phyloP scores from a whole-genome alignment of 2,888 invertebrate species.

The Eledona agricola region DNA sequence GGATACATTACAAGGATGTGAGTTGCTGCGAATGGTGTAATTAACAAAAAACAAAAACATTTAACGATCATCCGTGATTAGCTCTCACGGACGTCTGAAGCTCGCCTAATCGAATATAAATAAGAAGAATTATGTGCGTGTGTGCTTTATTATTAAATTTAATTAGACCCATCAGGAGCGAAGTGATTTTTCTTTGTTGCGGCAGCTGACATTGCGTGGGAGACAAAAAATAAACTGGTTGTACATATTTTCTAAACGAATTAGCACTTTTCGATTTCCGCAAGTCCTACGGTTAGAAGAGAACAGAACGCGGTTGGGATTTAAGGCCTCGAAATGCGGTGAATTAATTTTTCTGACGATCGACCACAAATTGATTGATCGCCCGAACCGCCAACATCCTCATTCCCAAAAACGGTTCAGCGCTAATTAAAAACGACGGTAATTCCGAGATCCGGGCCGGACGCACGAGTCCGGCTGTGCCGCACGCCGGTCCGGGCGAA shows the following conservation, averaged over 20 bases:
- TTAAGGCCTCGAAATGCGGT: too few species aligned
- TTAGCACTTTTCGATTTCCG: conserved; percentile 23
- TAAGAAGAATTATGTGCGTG: conserved; percentile 4
- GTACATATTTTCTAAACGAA: conserved; percentile 11
- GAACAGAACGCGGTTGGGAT: too few species aligned
- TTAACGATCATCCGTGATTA: conserved; percentile 29
- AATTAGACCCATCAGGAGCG: conserved; percentile 8
- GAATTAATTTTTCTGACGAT: too few species aligned
- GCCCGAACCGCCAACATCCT: too few species aligned
- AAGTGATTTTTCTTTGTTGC: conserved; percentile 1
- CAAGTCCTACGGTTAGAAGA: too few species aligned
- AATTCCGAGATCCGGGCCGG: conserved; percentile 21
- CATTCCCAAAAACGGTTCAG: too few species aligned
- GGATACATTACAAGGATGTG: conserved; percentile 25
- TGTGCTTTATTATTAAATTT: conserved; percentile 15
- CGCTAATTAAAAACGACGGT: too few species aligned
- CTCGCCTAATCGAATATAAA: conserved; percentile 17
- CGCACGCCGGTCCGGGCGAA: conserved; percentile 43
- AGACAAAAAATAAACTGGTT: conserved; percentile 9
- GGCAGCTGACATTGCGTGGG: not conserved
- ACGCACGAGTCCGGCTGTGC: conserved; percentile 14
- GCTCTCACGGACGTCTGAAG: conserved; percentile 15
- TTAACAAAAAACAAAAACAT: conserved; percentile 29
- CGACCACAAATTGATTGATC: too few species aligned
- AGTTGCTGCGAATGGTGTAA: conserved; percentile 19